These are phyloP conservation scores for Drosophila pallidifrons DNA, from an alignment of 1,140 invertebrate genomes.

Conservation along the genomic window DNA sequence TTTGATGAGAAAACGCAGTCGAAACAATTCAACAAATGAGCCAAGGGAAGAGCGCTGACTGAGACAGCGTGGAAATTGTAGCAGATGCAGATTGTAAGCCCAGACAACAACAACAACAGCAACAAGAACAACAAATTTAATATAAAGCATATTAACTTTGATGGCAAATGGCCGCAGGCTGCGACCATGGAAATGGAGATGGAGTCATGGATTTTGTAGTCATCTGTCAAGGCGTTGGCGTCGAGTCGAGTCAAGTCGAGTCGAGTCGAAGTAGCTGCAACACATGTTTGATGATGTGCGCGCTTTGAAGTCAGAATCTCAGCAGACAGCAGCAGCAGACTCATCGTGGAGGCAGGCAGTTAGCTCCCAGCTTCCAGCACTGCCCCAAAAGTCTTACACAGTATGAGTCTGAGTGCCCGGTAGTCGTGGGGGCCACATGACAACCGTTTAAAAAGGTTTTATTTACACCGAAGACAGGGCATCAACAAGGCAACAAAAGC, in stretches of 20 bases:
- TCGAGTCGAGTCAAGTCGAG: constrained; percentile 1
- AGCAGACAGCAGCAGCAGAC: constrained; percentile 6
- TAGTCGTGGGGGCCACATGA: constrained; percentile 69
- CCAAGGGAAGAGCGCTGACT: not conserved
- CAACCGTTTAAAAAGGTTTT: constrained; percentile 83
- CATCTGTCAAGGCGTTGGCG: constrained; percentile 52
- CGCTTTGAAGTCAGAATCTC: constrained; percentile 70
- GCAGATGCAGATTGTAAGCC: constrained; percentile 76
- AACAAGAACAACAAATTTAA: constrained; percentile 73
- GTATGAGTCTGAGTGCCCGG: constrained; percentile 5
- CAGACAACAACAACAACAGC: constrained; percentile 37
- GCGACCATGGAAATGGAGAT: constrained; percentile 13
- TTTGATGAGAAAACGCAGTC: constrained; percentile 66
- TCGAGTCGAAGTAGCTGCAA: constrained; percentile 40
- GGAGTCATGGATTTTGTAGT: constrained; percentile 47
- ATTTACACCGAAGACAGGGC: constrained; percentile 75
- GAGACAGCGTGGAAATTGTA: constrained; percentile 43
- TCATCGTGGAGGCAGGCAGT: constrained; percentile 52
- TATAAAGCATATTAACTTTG: constrained; percentile 83
- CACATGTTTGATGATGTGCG: constrained; percentile 78
- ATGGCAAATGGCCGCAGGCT: constrained; percentile 70
- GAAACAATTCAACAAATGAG: constrained; percentile 53
- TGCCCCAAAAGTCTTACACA: constrained; percentile 11
- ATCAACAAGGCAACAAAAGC: constrained; percentile 11
- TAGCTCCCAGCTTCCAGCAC: constrained; percentile 27